Evolutionary conservation across 2,113 vertebrate species (phyloP), one percentile per base, ranked within the genome.

Genomic region (Eolophus roseicapilla): DNA sequence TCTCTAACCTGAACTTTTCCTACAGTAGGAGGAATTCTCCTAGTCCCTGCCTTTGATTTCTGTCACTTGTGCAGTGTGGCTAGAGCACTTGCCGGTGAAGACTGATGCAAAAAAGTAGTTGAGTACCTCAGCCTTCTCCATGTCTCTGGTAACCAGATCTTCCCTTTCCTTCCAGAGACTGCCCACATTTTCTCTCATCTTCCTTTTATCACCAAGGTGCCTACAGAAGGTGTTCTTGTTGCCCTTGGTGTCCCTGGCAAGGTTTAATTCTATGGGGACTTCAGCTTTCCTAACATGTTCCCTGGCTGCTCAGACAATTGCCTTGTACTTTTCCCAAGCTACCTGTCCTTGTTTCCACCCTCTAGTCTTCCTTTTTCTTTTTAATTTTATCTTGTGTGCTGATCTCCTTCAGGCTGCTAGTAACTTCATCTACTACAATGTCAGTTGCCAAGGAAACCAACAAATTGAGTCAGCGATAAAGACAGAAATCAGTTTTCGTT

Each of bases 391-490:
- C 60, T 82, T 83, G 62, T 2, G 39, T 76, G 68, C 70, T 68
- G 71, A 55, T 73, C 50, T 84, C 57, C 82, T 88, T 65, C 83
- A 70, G 77, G 84, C 67, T 92, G 82, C 83, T 91, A 83, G 71
- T 95, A 93, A 62, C 52, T 96, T 86, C 70, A 63, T 87, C 84
- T 80, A 60, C 55, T 71, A 90, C 74, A 62, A 24, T 84, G 39
- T 63, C 88, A 44, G 96, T 98, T 97, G 80, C 93, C 97, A 97
- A 95, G 97, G 97, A 37, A 98, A 97, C 96, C 77, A 93, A 65
- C 82, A 95, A 97, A 96, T 85, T 64, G 62, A 96, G 92, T 95
- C 85, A 62, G 50, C 10, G 73, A 95, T 91, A 95, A 96, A 97
- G 93, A 92, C 33, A 77, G 80, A 95, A 94, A 96, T 97, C 95